phyloP scores from a whole-genome alignment of 1,140 invertebrate species.

The Parasteatoda tepidariorum region DNA sequence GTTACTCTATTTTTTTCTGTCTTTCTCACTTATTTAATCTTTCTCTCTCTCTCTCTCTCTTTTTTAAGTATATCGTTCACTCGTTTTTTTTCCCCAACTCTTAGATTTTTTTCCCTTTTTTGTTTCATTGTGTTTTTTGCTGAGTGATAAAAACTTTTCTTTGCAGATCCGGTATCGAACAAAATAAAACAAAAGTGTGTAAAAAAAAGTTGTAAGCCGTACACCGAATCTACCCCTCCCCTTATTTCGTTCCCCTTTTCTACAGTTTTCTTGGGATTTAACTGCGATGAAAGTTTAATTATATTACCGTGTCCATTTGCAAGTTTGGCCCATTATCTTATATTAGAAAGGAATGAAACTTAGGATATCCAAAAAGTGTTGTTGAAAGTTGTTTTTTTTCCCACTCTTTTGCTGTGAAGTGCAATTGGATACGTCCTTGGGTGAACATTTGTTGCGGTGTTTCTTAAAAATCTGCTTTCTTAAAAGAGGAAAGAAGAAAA shows the following conservation, averaged over 20 bases:
- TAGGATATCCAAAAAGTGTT: background rate
- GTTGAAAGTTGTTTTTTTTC: background rate
- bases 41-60: no score
- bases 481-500: no score
- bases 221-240: background rate
- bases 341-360: background rate
- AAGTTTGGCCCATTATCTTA: background rate
- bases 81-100: background rate
- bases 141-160: background rate
- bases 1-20: background rate
- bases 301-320: constrained; percentile 27
- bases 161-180: background rate
- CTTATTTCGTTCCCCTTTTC: background rate
- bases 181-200: background rate
- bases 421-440: no score
- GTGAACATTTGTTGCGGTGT: no score
- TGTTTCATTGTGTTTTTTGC: background rate
- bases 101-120: background rate
- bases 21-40: no score
- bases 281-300: constrained; percentile 18
- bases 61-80: background rate
- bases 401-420: background rate
- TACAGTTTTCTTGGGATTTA: background rate
- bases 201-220: background rate
- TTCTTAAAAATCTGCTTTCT: no score